Percentiles rank a stretch among this genome's conserved stretches.
Conservation (phyloP, 1,140 invertebrate species). For the Lepidurus arcticus region DNA sequence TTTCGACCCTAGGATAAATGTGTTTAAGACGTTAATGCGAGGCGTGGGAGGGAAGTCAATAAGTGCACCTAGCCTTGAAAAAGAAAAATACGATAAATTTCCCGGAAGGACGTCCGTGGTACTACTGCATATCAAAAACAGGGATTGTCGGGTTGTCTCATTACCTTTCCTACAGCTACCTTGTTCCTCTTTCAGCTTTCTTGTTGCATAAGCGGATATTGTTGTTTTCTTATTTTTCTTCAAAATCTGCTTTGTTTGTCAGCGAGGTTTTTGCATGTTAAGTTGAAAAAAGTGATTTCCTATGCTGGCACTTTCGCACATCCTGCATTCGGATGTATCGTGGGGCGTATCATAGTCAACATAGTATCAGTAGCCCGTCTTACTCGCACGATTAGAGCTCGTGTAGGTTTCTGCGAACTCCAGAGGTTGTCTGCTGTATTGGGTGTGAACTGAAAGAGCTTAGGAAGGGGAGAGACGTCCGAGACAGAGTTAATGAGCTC, state of each 20-base stretch:
- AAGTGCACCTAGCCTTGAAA: neutral
- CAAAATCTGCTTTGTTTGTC: neutral
- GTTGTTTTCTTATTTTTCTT: neutral
- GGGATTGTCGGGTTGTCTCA: neutral
- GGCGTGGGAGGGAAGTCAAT: neutral
- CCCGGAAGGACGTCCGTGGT: neutral
- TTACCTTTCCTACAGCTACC: neutral
- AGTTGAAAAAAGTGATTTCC: neutral
- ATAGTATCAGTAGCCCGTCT: neutral
- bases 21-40: neutral
- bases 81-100: neutral
- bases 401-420: neutral
- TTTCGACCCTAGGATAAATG: neutral
- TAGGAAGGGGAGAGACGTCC: neutral
- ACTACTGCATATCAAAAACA: neutral
- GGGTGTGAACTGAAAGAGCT: neutral
- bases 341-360: neutral
- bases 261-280: neutral
- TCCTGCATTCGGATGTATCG: neutral
- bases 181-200: neutral
- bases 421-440: neutral
- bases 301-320: neutral
- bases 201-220: neutral
- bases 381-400: conserved; percentile 10
- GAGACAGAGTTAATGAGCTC: conserved; percentile 10